phyloP scores from a whole-genome alignment of 2,888 invertebrate species.

The Formica aserva region DNA sequence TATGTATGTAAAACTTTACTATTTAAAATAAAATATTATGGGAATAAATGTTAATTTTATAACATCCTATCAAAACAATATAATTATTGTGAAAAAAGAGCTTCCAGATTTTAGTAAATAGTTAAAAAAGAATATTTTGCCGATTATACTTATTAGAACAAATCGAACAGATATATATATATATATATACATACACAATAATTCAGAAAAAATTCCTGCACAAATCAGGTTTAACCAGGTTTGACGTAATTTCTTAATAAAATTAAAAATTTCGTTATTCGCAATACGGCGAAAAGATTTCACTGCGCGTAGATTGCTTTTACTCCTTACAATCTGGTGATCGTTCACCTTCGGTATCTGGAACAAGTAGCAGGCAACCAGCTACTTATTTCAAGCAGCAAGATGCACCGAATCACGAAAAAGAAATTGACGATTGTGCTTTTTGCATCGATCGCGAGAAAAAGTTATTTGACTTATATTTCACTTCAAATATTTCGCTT shows the following conservation, averaged over 20 bases:
- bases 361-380: not conserved
- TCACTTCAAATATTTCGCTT: not conserved
- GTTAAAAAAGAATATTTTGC: not conserved
- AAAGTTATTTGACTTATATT: not conserved
- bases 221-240: not conserved
- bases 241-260: slow-evolving; percentile 15
- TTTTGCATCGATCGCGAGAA: not conserved
- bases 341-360: slow-evolving; percentile 29
- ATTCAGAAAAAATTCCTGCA: not conserved
- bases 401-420: slow-evolving; percentile 12
- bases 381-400: slow-evolving; percentile 31
- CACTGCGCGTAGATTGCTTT: slow-evolving; percentile 53
- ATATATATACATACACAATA: not conserved
- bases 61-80: not conserved
- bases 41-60: not conserved
- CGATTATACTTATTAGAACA: not conserved
- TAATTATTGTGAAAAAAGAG: not conserved
- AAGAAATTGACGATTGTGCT: not conserved
- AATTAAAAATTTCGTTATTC: not conserved
- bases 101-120: not conserved
- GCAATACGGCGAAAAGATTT: slow-evolving; percentile 48
- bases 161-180: not conserved
- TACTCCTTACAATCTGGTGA: slow-evolving; percentile 18
- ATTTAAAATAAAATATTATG: not conserved
- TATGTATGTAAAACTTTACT: not conserved